Conservation (phyloP, 2,113 vertebrate genomes). For the Motacilla alba region DNA sequence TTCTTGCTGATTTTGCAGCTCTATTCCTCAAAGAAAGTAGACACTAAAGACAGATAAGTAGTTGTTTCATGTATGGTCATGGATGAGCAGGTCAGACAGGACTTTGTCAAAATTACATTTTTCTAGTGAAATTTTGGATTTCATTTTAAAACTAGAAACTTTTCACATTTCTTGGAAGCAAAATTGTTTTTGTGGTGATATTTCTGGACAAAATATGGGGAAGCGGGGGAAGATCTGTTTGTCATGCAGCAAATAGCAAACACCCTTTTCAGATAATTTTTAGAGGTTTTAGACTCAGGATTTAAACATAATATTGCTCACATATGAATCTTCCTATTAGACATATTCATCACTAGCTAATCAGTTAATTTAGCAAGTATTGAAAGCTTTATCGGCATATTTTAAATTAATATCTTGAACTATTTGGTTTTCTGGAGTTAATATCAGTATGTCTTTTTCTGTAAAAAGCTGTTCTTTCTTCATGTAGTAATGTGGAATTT, state of each 20-base stretch:
- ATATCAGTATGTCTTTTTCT: neutral
- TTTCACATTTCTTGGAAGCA: neutral
- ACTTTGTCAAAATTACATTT: neutral
- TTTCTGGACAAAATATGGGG: neutral
- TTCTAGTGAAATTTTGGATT: neutral
- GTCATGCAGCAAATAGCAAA: neutral
- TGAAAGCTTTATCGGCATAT: neutral
- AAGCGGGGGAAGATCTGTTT: fast-evolving
- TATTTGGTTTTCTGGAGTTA: neutral
- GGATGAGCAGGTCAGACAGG: neutral
- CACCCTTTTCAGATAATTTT: neutral
- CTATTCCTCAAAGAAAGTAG: neutral
- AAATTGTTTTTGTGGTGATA: neutral
- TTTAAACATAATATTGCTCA: neutral
- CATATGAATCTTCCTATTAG: neutral
- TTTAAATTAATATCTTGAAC: neutral
- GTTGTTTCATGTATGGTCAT: fast-evolving
- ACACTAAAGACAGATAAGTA: neutral
- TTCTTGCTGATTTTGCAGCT: neutral
- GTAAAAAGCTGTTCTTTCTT: neutral
- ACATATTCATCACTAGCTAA: neutral
- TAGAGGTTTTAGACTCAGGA: neutral
- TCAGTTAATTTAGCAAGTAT: neutral
- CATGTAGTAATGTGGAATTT: neutral
- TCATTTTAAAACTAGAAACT: neutral